These are phyloP conservation scores for Ophion obscuratus DNA, from an alignment of 2,888 invertebrate species.

Conservation along the genomic window DNA sequence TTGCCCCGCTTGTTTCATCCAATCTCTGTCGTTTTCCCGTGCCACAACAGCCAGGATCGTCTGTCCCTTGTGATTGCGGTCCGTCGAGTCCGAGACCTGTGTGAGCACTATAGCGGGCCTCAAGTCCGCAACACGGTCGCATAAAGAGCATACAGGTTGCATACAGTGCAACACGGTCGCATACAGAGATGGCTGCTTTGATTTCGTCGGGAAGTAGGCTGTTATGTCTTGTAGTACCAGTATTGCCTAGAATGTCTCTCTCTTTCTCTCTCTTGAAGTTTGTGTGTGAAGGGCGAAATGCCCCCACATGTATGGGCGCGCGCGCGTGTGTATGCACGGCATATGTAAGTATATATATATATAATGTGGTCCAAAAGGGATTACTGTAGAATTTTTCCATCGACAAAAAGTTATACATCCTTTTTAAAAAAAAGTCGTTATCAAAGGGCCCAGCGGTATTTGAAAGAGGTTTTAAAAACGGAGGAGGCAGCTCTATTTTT, in stretches of 20 bases:
- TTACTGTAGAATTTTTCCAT: no score
- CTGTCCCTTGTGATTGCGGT: slow-evolving; percentile 59
- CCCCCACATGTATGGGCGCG: no score
- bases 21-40: slow-evolving; percentile 14
- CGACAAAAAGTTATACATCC: no score
- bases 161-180: slow-evolving; percentile 17
- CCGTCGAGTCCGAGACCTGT: slow-evolving; percentile 58
- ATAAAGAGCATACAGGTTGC: slow-evolving; percentile 18
- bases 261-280: neutral
- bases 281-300: neutral
- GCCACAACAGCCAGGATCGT: slow-evolving; percentile 26
- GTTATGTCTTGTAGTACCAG: slow-evolving; percentile 40
- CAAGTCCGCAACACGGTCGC: slow-evolving; percentile 23
- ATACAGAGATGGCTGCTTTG: slow-evolving; percentile 46
- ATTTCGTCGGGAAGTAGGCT: slow-evolving; percentile 11
- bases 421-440: no score
- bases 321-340: no score
- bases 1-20: slow-evolving; percentile 21
- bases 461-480: no score
- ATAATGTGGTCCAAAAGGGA: no score
- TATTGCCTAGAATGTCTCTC: slow-evolving; percentile 15
- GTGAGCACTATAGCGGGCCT: slow-evolving; percentile 18
- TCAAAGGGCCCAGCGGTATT: no score
- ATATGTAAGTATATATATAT: no score
- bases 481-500: no score